Percentiles rank a stretch among this genome's conserved stretches.
Conservation (phyloP, 2,888 invertebrate genomes). For the Pharmacophagus antenor region DNA sequence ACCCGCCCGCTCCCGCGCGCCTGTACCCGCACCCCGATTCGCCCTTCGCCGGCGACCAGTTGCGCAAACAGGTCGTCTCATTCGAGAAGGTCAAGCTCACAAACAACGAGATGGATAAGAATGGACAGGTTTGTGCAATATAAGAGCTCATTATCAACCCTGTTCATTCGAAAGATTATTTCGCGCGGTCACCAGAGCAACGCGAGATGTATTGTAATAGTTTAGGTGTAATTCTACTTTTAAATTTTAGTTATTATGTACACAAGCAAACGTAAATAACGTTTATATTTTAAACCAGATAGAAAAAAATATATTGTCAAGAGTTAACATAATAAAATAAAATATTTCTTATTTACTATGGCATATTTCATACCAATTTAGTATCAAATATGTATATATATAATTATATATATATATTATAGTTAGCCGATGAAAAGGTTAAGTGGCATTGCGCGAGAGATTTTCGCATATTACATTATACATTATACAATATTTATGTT, state of each 20-base stretch:
- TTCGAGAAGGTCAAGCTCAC: constrained; percentile 99
- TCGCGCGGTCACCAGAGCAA: too few species aligned
- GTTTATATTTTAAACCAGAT: too few species aligned
- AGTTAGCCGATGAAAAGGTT: background rate
- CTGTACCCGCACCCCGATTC: constrained; percentile 98
- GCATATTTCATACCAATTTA: too few species aligned
- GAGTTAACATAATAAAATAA: background rate
- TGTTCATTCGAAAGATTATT: too few species aligned
- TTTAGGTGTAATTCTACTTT: too few species aligned
- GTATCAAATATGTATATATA: background rate
- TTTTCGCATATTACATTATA: too few species aligned
- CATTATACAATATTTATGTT: background rate
- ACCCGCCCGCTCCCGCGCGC: constrained; percentile 95
- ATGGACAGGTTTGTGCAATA: constrained; percentile 90
- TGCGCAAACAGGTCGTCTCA: constrained; percentile 97
- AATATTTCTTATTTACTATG: too few species aligned
- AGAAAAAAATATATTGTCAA: background rate
- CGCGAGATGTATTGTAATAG: too few species aligned
- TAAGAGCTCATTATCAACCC: background rate
- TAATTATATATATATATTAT: background rate
- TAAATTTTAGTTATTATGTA: too few species aligned
- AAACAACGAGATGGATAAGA: constrained; percentile 98
- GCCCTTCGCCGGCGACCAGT: constrained; percentile 96
- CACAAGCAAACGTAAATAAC: too few species aligned
- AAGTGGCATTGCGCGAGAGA: background rate